Evolutionary conservation across 2,797 vertebrate species (phyloP), one percentile per base, ranked within the genome.

Genomic region (Lacerta agilis): DNA sequence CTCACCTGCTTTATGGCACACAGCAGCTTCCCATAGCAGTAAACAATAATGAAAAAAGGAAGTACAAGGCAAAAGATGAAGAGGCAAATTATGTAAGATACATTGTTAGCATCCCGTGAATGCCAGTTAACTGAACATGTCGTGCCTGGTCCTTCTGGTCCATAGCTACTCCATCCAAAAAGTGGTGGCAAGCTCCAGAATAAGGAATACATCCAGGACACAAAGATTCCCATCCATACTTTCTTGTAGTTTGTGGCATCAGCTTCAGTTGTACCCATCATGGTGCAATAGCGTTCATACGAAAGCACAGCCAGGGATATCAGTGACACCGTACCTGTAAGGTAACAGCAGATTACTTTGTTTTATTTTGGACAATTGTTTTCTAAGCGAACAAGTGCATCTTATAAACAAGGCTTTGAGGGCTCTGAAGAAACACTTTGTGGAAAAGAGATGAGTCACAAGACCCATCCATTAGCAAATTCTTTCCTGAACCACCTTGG

Each of bases 81-180:
- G 75, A 98, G 97, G 91, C 97, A 97, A 90, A 98, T 67, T 87
- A 98, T 98, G 92, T 98, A 98, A 61, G 97, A 98, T 0, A 97
- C 58, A 58, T 96, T 98, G 83, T 97, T 97, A 5, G 95, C 86
- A 0, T 97, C 97, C 90, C 94, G 97, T 90, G 95, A 94, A 11
- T 94, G 97, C 98, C 98, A 98, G 95, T 98, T 97, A 1, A 98
- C 96, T 0, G 98, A 98, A 94, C 98, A 98, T 15, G 96, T 98
- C 90, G 97, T 97, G 23, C 98, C 98, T 2, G 98, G 95, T 18
- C 97, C 98, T 92, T 98, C 97, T 0, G 96, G 98, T 49, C 97
- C 97, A 0, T 98, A 98, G 67, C 94, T 96, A 93, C 97, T 98
- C 98, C 98, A 98, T 79, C 98, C 97, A 2, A 98, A 96, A 41